Base-by-base conservation (phyloP, 2,888 invertebrate genomes). In the Physocephala rufipes region DNA sequence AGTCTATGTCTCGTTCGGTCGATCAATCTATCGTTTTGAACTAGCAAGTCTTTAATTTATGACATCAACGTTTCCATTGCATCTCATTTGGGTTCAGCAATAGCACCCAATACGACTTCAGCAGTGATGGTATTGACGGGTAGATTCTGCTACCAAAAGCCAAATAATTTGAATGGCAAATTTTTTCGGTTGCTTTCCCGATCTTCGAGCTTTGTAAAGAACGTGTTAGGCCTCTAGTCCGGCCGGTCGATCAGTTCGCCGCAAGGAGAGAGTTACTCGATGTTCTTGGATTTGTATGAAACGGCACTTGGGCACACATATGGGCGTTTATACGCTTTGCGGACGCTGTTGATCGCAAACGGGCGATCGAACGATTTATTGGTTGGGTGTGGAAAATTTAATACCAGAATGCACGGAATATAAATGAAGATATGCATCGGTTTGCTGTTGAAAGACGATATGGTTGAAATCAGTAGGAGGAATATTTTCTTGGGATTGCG, bases 31-130 rank as follows among this genome's bases (percentile, higher is more conserved):
- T 21, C 16, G 12, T 12, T 5, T 9, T 24, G 21, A 28, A 13
- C 21, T n/a, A n/a, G 43, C 72, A 73, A 75, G 75, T 75, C 72
- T 76, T 76, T 76, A 76, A 75, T 76, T 76, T 76, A 76, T 76
- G 76, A 76, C 74, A 75, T 74, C 64, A 71, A 71, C 61, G 51
- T 62, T 61, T 62, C 36, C 36, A 21, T 9, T 67, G 67, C 45
- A 67, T 67, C 9, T 36, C 43, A 67, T 67, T 67, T 59, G 58
- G 58, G 45, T 67, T 26, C 45, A 58, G 67, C 67, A 68, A 36
- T 49, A 47, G 59, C 47, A 49, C 61, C 61, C 45, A 45, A 2
- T 16, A 7, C 19, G 30, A 19, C 43, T n/a, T 15, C 45, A 26
- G 9, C 9, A 9, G 36, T 9, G 36, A 36, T 30, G 30, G 30